phyloP scores from a whole-genome alignment of 2,888 invertebrate species.

The Agrochola lota region DNA sequence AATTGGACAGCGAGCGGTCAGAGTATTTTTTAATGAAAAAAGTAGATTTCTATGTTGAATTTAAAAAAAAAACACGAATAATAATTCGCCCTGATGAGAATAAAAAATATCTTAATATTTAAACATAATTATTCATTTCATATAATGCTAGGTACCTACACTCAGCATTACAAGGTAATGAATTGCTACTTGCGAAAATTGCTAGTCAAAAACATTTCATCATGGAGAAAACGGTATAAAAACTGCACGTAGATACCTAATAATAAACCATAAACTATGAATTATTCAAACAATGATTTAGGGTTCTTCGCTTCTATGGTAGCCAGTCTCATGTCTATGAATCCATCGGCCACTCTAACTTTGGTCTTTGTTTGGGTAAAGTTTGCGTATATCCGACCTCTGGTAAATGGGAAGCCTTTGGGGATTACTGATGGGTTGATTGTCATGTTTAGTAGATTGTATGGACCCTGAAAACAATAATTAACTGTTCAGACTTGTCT shows the following conservation, averaged over 20 bases:
- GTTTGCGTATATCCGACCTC: slow-evolving; percentile 67
- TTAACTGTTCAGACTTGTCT: background rate
- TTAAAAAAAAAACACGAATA: background rate
- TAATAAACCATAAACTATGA: background rate
- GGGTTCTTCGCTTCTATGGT: slow-evolving; percentile 40
- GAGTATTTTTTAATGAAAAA: background rate
- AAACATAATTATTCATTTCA: background rate
- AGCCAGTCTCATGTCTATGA: slow-evolving; percentile 68
- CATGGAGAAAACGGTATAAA: background rate
- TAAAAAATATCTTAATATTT: background rate
- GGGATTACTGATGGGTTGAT: slow-evolving; percentile 67
- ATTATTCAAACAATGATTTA: slow-evolving; percentile 30
- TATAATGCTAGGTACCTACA: no score
- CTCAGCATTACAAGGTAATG: background rate
- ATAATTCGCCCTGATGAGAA: background rate
- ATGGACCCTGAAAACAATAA: slow-evolving; percentile 60
- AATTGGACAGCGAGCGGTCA: no score
- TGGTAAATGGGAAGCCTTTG: slow-evolving; percentile 67
- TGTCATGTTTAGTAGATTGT: slow-evolving; percentile 69
- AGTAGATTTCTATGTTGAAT: no score
- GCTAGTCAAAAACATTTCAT: background rate
- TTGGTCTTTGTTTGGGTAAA: slow-evolving; percentile 40
- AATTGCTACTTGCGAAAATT: background rate
- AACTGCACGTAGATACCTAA: background rate
- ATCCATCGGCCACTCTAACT: slow-evolving; percentile 46